A percentile compares a stretch with the other conserved stretches of the same genome.
Evolutionary conservation across 2,113 vertebrate genomes (phyloP).

Genomic region (Fulica atra): DNA sequence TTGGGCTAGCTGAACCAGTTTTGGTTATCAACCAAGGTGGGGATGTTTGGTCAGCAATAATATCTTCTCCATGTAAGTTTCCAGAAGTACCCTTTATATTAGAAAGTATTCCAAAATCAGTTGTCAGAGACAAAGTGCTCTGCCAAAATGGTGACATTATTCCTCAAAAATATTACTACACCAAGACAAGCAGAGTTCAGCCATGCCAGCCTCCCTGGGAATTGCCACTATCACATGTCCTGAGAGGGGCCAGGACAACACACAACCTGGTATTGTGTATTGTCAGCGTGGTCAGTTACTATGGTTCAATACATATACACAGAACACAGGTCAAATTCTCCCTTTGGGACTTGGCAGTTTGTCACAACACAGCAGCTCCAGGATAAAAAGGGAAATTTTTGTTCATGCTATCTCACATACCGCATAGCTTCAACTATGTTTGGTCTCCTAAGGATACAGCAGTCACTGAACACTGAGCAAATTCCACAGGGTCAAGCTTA

Average conservation of each 20-base stretch:
- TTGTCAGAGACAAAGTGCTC: not conserved
- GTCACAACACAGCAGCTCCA: not conserved
- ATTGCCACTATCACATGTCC: not conserved
- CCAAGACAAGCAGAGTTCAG: not conserved
- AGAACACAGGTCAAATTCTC: not conserved
- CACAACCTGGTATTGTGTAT: not conserved
- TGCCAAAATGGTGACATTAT: not conserved
- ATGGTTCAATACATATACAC: not conserved
- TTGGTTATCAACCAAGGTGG: not conserved
- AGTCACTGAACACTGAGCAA: not conserved
- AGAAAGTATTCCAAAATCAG: not conserved
- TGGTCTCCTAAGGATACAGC: not conserved
- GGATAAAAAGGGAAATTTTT: not conserved
- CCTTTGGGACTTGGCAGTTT: not conserved
- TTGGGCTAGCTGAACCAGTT: not conserved
- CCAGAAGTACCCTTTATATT: not conserved
- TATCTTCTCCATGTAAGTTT: not conserved
- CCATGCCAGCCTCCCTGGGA: not conserved
- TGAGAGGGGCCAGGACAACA: fast-evolving
- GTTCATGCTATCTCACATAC: not conserved
- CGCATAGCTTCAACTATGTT: not conserved
- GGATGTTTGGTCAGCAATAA: not conserved
- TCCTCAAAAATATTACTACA: not conserved
- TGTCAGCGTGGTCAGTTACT: not conserved
- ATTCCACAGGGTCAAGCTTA: not conserved